Percentiles rank a stretch among this genome's conserved stretches.
phyloP scores from a whole-genome alignment of 1,140 invertebrate genomes.

The Oedothorax gibbosus region DNA sequence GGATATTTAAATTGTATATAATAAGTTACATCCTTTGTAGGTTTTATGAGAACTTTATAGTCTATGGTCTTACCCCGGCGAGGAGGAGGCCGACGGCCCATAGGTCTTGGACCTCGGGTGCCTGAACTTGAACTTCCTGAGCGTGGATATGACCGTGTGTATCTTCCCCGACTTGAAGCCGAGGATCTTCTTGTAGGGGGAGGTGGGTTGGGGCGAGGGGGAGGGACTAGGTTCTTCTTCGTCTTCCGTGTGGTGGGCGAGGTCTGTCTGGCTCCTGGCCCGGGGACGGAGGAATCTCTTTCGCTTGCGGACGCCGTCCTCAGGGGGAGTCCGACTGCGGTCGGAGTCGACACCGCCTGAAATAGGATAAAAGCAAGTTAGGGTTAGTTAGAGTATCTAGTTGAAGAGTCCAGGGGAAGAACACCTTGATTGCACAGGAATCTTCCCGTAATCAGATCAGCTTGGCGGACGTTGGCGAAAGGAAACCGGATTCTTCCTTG shows the following conservation, averaged over 20 bases:
- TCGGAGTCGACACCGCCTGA: slow-evolving; percentile 15
- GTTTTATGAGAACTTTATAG: too few relatives aligned
- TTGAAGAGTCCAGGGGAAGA: too few relatives aligned
- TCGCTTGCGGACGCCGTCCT: slow-evolving; percentile 33
- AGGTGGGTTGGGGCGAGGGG: not conserved
- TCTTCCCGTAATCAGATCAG: too few relatives aligned
- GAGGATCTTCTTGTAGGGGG: slow-evolving; percentile 31
- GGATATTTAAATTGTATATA: too few relatives aligned
- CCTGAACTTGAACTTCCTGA: slow-evolving; percentile 53
- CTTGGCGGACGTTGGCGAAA: too few relatives aligned
- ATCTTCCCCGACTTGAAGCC: slow-evolving; percentile 46
- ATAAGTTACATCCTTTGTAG: too few relatives aligned
- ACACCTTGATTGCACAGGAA: too few relatives aligned
- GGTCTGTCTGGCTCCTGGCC: slow-evolving; percentile 54
- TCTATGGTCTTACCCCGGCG: slow-evolving; percentile 26
- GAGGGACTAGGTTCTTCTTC: slow-evolving; percentile 18
- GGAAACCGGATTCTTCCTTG: too few relatives aligned
- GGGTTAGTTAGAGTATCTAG: too few relatives aligned
- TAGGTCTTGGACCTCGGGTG: slow-evolving; percentile 19
- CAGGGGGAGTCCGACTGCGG: slow-evolving; percentile 49
- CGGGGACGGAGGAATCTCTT: slow-evolving; percentile 39
- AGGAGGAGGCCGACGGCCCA: not conserved
- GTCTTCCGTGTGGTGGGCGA: slow-evolving; percentile 22
- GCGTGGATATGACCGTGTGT: slow-evolving; percentile 59
- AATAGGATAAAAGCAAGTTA: not conserved